phyloP scores from a whole-genome alignment of 1,140 invertebrate genomes.

The Camponotus floridanus region DNA sequence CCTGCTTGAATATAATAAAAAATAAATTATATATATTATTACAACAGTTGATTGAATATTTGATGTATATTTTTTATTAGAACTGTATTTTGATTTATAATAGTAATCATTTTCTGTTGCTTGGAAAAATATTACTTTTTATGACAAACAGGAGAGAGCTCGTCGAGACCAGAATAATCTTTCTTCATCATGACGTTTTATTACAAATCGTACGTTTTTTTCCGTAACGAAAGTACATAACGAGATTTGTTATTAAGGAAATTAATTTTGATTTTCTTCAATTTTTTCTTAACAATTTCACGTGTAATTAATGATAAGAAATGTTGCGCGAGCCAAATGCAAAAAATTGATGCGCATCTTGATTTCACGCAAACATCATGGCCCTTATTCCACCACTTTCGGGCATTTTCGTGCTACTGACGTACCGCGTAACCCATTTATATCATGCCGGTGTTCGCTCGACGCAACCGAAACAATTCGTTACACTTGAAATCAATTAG shows the following conservation, averaged over 20 bases:
- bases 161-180: neutral
- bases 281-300: neutral
- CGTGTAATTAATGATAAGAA: neutral
- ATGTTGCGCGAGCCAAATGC: neutral
- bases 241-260: neutral
- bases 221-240: neutral
- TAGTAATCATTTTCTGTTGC: neutral
- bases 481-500: conserved; percentile 78
- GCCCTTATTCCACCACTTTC: neutral
- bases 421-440: conserved; percentile 67
- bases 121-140: neutral
- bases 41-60: neutral
- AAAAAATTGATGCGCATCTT: neutral
- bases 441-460: conserved; percentile 49
- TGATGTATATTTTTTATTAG: too few species aligned
- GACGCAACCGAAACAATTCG: conserved; percentile 72
- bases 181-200: neutral
- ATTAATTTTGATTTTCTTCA: neutral
- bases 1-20: neutral
- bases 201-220: neutral
- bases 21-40: too few species aligned
- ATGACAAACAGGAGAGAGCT: neutral
- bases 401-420: conserved; percentile 30
- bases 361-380: conserved; percentile 16
- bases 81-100: neutral